phyloP scores from a whole-genome alignment of 2,113 vertebrate species.

The Notothenia rossii region DNA sequence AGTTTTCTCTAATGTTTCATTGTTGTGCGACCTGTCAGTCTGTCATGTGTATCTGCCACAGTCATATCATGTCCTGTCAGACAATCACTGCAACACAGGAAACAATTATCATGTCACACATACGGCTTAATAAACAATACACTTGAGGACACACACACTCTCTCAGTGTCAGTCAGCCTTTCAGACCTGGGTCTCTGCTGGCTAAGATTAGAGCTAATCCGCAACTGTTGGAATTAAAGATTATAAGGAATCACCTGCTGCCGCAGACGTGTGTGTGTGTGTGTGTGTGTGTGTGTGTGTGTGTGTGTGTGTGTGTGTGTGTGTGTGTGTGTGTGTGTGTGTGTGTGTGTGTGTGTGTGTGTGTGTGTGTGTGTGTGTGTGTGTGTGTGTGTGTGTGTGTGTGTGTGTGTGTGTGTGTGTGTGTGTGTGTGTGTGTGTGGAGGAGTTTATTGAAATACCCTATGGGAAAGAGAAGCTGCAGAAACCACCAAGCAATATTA shows the following conservation, averaged over 20 bases:
- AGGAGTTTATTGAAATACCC: constrained; percentile 41
- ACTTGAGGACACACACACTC: constrained; percentile 17
- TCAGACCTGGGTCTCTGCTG: constrained; percentile 65
- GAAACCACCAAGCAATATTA: constrained; percentile 56
- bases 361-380: constrained; percentile 35
- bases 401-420: constrained; percentile 21
- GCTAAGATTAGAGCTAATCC: constrained; percentile 80
- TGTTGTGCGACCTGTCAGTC: constrained; percentile 55
- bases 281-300: constrained; percentile 16
- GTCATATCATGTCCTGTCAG: constrained; percentile 60
- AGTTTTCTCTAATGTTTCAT: constrained; percentile 35
- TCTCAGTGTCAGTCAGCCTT: constrained; percentile 62
- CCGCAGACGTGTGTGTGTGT: constrained; percentile 26
- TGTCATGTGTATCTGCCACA: constrained; percentile 39
- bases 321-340: background rate
- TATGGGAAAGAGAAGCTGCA: constrained; percentile 52
- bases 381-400: constrained; percentile 12
- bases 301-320: background rate
- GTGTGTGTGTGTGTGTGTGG: background rate
- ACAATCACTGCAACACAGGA: constrained; percentile 34
- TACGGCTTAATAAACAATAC: constrained; percentile 52
- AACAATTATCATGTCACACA: constrained; percentile 67
- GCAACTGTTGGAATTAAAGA: constrained; percentile 79
- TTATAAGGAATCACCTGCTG: constrained; percentile 80
- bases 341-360: constrained; percentile 1